Conservation (phyloP, 2,797 vertebrate genomes). For the Phrynocephalus vlangalii region DNA sequence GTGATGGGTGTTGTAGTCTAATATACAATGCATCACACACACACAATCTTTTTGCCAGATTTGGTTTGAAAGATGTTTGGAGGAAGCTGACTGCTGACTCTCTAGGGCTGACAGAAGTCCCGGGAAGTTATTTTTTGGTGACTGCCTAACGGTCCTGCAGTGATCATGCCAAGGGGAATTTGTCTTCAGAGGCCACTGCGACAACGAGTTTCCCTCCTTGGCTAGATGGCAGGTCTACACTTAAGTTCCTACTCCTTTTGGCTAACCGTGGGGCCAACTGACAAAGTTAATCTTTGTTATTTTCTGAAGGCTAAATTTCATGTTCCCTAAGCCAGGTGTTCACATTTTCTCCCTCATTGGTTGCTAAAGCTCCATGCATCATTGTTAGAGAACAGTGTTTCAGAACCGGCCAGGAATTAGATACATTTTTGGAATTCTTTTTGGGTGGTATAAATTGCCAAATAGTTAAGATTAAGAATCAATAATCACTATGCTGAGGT, state of each 20-base stretch:
- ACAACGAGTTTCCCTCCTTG: not conserved
- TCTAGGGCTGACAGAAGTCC: not conserved
- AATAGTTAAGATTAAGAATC: constrained; percentile 29
- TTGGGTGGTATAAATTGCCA: constrained; percentile 2
- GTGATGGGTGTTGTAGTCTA: too few species aligned
- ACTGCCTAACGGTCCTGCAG: too few species aligned
- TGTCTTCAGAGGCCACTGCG: not conserved
- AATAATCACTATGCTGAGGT: constrained; percentile 23
- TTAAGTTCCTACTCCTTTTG: not conserved
- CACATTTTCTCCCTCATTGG: not conserved
- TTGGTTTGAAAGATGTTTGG: not conserved
- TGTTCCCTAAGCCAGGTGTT: not conserved
- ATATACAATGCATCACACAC: too few species aligned
- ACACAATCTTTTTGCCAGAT: not conserved
- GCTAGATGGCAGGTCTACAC: too few species aligned
- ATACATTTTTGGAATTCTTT: constrained; percentile 19
- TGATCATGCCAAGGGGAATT: not conserved
- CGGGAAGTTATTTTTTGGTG: not conserved
- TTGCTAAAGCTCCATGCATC: not conserved
- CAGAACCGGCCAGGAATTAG: not conserved
- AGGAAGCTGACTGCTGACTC: not conserved
- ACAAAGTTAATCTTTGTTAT: not conserved
- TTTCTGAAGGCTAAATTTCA: not conserved
- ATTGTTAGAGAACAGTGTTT: not conserved
- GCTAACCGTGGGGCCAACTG: not conserved